Evolutionary conservation across 2,888 invertebrate species (phyloP).

Genomic region (Lymantria monacha): DNA sequence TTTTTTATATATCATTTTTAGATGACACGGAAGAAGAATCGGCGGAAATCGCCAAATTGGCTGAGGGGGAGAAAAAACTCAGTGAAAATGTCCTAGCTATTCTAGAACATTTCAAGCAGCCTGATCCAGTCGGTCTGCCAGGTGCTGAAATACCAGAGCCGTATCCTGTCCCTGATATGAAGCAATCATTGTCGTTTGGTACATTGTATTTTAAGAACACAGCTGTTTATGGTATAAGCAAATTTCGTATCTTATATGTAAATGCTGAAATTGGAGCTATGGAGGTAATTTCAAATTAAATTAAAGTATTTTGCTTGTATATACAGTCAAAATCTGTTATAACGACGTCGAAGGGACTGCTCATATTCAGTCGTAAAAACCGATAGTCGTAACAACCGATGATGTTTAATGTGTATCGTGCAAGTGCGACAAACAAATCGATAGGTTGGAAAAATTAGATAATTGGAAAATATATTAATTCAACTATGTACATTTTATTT

Average conservation of each 20-base stretch:
- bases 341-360: too few species aligned
- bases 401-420: too few species aligned
- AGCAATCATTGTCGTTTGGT: constrained; percentile 86
- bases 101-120: constrained; percentile 90
- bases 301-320: background rate
- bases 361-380: too few species aligned
- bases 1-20: constrained; percentile 7
- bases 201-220: constrained; percentile 87
- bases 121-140: constrained; percentile 91
- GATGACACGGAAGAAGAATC: constrained; percentile 37
- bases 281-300: constrained; percentile 77
- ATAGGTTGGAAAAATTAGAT: too few species aligned
- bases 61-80: constrained; percentile 84
- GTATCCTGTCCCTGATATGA: constrained; percentile 88
- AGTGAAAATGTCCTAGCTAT: constrained; percentile 87
- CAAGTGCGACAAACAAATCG: too few species aligned
- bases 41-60: constrained; percentile 32
- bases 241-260: constrained; percentile 88
- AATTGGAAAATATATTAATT: too few species aligned
- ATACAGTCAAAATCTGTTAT: background rate
- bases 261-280: constrained; percentile 88
- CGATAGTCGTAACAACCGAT: too few species aligned
- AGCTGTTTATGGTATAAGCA: constrained; percentile 88
- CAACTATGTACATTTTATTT: too few species aligned
- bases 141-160: constrained; percentile 91